These are phyloP conservation scores for Pseudopleuronectes americanus DNA, from an alignment of 2,797 vertebrate genomes.

Conservation along the genomic window DNA sequence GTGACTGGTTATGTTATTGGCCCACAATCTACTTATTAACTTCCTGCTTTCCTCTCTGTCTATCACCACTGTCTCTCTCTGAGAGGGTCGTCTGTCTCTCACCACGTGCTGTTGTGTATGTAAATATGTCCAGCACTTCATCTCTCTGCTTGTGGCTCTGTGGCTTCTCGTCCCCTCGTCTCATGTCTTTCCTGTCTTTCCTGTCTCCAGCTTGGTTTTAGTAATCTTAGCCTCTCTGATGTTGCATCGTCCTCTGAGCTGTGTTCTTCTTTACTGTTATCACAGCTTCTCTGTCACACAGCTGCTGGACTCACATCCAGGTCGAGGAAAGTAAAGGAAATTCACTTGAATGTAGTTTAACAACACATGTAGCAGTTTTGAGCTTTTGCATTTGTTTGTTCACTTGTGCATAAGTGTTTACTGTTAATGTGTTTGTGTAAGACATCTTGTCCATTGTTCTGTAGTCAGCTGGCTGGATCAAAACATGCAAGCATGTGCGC, in stretches of 20 bases:
- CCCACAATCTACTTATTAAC: slow-evolving; percentile 83
- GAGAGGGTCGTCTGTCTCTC: slow-evolving; percentile 53
- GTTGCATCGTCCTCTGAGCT: slow-evolving; percentile 33
- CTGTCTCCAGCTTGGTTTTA: slow-evolving; percentile 15
- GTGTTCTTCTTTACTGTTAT: slow-evolving; percentile 36
- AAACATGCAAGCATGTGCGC: too few species aligned
- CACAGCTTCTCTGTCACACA: slow-evolving; percentile 27
- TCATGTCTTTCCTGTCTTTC: neutral
- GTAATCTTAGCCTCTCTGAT: slow-evolving; percentile 23
- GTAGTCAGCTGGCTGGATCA: too few species aligned
- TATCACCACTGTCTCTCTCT: slow-evolving; percentile 59
- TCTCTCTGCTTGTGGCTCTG: slow-evolving; percentile 13
- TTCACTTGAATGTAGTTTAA: too few species aligned
- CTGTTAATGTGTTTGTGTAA: too few species aligned
- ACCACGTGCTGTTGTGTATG: slow-evolving; percentile 26
- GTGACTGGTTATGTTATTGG: slow-evolving; percentile 83
- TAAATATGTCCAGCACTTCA: slow-evolving; percentile 47
- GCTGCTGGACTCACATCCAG: neutral
- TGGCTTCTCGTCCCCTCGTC: neutral
- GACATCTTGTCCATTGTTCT: too few species aligned
- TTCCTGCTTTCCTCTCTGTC: slow-evolving; percentile 73
- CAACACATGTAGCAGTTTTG: too few species aligned
- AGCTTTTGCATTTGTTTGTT: too few species aligned
- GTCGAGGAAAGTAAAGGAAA: too few species aligned
- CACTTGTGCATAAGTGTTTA: too few species aligned